Evolutionary conservation across 2,113 vertebrate species (phyloP).

Genomic region (Neolamprologus toae): DNA sequence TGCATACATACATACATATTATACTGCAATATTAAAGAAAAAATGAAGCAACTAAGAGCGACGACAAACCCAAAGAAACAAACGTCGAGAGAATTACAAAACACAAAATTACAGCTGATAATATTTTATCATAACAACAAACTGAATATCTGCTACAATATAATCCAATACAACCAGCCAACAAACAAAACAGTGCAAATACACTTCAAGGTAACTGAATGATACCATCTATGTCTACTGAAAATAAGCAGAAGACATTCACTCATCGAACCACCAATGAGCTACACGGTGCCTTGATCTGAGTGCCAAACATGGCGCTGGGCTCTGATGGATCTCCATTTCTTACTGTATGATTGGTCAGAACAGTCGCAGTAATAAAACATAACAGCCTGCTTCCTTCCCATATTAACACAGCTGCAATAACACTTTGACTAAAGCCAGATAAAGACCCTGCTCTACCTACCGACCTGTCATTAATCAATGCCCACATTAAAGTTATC

Average conservation of each 20-base stretch:
- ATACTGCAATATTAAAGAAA: not conserved
- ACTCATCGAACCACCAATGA: not conserved
- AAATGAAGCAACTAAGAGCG: not conserved
- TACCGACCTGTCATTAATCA: not conserved
- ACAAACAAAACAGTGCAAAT: not conserved
- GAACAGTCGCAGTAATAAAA: not conserved
- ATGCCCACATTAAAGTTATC: not conserved
- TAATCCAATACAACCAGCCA: not conserved
- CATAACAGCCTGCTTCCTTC: not conserved
- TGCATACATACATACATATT: not conserved
- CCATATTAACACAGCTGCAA: not conserved
- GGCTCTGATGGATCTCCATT: not conserved
- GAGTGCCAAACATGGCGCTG: not conserved
- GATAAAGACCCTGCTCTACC: not conserved
- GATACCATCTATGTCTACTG: rapidly evolving
- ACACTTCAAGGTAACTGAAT: rapidly evolving
- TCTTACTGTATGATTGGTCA: not conserved
- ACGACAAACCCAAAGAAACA: not conserved
- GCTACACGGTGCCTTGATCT: not conserved
- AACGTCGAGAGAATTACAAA: not conserved
- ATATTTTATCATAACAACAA: not conserved
- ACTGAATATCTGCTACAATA: not conserved
- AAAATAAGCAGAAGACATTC: not conserved
- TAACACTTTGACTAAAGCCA: not conserved
- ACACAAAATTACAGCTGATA: not conserved